Evolutionary conservation across 2,113 vertebrate species (phyloP).

Genomic region (Protobothrops flavoviridis): DNA sequence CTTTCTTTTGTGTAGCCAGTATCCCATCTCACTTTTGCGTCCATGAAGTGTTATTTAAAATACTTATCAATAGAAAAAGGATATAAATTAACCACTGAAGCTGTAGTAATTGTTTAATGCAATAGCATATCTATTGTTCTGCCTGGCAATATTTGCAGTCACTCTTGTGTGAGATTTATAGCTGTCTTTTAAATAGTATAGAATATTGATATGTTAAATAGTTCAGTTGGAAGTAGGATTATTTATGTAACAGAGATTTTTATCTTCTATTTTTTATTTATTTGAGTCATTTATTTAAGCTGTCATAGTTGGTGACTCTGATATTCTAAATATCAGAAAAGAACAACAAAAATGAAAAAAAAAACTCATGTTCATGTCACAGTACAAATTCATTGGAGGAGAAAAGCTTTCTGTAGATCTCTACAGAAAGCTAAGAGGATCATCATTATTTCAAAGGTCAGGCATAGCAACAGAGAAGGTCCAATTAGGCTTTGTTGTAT

Average conservation of each 20-base stretch:
- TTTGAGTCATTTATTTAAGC: not conserved
- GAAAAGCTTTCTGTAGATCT: not conserved
- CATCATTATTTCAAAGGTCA: not conserved
- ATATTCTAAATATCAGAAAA: not conserved
- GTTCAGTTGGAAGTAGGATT: not conserved
- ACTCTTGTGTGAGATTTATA: not conserved
- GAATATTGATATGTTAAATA: not conserved
- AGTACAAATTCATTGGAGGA: not conserved
- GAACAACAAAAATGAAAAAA: not conserved
- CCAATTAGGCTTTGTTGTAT: not conserved
- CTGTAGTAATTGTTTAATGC: not conserved
- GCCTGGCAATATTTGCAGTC: not conserved
- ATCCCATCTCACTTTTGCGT: not conserved
- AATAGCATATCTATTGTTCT: not conserved
- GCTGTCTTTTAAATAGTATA: not conserved
- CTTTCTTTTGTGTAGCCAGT: not conserved
- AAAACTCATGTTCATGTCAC: not conserved
- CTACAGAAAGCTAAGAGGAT: not conserved
- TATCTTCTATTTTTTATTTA: not conserved
- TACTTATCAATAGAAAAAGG: not conserved
- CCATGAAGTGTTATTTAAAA: not conserved
- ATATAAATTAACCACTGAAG: not conserved
- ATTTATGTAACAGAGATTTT: not conserved
- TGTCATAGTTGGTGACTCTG: not conserved
- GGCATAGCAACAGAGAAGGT: not conserved